Evolutionary conservation across 2,888 invertebrate species (phyloP), one percentile per base, ranked within the genome.

Genomic region (Sussaba pulchella): DNA sequence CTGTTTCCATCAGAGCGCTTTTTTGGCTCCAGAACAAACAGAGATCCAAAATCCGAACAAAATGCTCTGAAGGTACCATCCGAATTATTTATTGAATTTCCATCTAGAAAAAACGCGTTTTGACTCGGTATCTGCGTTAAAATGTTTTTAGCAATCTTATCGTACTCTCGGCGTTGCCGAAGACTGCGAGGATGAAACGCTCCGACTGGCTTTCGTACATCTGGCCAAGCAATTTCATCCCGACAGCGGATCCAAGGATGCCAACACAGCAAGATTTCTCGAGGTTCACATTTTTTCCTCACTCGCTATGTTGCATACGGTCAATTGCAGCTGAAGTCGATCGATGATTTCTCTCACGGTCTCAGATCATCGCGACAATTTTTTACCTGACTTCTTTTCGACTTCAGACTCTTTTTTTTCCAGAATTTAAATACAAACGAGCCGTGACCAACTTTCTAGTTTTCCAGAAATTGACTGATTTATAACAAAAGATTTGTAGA

Each of bases 161-260:
- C 92, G 93, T 83, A 92, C 95, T 43, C 93, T 98, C 39, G 95
- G 95, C 71, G 93, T 98, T 39, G 92, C 94, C 0, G 93, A 95
- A 84, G 92, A 94, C 70, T 95, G 96, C 21, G 96, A 96, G 84
- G 96, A 96, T 91, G 95, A 96, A 87, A 94, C 94, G 24, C 94
- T 97, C 8, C 94, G 96, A 69, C 91, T 93, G 83, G 95, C 97
- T 1, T 98, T 96, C 89, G 92, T 98, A 61, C 93, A 94, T 70
- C 93, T 97, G 47, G 97, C 96, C 0, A 98, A 97, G 91, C 94
- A 94, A 85, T 97, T 95, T 87, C 98, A 98, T 92, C 98, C 98
- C 0, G 98, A 98, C 88, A 96, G 96, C 57, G 95, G 95, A 0
- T 93, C 94, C 0, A 92, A 94, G 0, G 95, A 96, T 82, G 96